phyloP scores from a whole-genome alignment of 2,888 invertebrate genomes.

The Trachelus troglodyta region DNA sequence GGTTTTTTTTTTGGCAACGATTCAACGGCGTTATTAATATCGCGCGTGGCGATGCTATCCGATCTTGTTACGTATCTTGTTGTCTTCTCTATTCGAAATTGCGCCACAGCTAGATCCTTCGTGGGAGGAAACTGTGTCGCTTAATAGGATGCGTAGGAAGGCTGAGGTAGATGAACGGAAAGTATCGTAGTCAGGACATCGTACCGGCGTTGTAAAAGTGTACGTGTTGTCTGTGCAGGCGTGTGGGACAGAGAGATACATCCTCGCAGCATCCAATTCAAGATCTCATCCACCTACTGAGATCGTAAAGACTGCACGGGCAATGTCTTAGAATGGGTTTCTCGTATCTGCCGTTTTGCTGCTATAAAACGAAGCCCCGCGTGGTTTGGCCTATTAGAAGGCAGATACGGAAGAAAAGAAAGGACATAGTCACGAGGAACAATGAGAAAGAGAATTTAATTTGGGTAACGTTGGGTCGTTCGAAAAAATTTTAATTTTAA shows the following conservation, averaged over 20 bases:
- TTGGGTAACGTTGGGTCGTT: background rate
- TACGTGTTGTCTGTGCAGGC: background rate
- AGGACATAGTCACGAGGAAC: background rate
- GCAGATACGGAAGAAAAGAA: background rate
- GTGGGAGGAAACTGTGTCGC: background rate
- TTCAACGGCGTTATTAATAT: background rate
- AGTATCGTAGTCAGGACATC: background rate
- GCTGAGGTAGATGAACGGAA: background rate
- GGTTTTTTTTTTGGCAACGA: background rate
- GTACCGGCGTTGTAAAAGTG: background rate
- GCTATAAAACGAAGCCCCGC: slow-evolving; percentile 2
- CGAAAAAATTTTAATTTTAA: background rate
- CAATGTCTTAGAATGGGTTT: slow-evolving; percentile 3
- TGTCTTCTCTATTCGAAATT: background rate
- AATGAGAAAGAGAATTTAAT: background rate
- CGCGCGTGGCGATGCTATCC: background rate
- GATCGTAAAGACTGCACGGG: slow-evolving; percentile 6
- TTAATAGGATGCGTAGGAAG: background rate
- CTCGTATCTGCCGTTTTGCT: background rate
- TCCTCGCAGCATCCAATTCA: background rate
- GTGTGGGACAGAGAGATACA: background rate
- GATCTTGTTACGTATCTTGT: background rate
- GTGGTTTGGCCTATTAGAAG: background rate
- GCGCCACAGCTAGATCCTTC: background rate
- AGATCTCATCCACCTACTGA: background rate